A percentile compares a stretch with the other conserved stretches of the same genome.
Conservation (phyloP, 2,113 vertebrate species). For the Ondatra zibethicus region DNA sequence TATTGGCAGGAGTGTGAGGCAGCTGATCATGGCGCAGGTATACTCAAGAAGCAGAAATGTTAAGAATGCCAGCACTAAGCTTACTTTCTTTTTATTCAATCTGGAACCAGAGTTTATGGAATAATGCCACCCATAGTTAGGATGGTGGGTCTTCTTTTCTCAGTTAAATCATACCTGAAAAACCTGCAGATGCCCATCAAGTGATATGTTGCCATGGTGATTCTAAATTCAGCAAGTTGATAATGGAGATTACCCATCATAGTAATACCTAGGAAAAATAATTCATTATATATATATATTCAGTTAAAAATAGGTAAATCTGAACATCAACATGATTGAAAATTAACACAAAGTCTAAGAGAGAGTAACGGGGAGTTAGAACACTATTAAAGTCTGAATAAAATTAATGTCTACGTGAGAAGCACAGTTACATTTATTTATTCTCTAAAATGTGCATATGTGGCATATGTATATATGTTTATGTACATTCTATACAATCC, state of each 20-base stretch:
- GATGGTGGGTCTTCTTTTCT: background rate
- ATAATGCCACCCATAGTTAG: background rate
- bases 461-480: background rate
- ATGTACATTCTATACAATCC: background rate
- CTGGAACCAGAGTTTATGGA: no score
- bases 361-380: background rate
- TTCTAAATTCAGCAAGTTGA: background rate
- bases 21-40: background rate
- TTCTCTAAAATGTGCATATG: no score
- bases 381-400: background rate
- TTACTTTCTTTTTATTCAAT: background rate
- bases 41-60: background rate
- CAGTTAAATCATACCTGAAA: background rate
- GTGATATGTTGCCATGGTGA: background rate
- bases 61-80: background rate
- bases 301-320: background rate
- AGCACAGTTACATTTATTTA: background rate
- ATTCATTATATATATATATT: background rate
- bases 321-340: background rate
- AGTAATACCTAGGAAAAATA: background rate
- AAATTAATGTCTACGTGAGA: background rate
- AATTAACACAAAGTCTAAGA: background rate
- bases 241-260: background rate
- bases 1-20: background rate
- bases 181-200: background rate